Percentiles rank a stretch among this genome's conserved stretches.
Conservation (phyloP, 2,888 invertebrate genomes). For the Troides helena region DNA sequence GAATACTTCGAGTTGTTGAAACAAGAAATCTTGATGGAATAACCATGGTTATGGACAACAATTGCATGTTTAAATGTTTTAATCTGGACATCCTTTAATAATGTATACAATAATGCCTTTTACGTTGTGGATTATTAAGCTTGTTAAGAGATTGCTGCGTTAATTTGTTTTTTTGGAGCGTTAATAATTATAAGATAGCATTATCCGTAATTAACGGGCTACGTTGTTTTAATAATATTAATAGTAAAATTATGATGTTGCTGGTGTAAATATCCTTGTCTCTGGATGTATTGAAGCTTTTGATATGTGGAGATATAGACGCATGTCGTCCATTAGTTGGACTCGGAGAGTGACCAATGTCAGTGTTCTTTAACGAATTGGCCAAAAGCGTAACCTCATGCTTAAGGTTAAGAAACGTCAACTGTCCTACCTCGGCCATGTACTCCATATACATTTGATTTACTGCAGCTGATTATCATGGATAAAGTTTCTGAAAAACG, state of each 20-base stretch:
- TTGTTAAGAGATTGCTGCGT: conserved; percentile 9
- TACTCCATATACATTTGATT: no score
- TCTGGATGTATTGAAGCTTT: no score
- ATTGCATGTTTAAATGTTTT: conserved; percentile 26
- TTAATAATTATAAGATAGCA: conserved; percentile 4
- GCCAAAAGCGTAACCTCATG: no score
- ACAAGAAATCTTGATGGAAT: conserved; percentile 17
- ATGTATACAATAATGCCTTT: conserved; percentile 26
- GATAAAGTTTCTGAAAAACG: no score
- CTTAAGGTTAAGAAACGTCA: no score
- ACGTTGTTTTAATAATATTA: not conserved
- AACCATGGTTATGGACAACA: conserved; percentile 14
- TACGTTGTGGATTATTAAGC: conserved; percentile 20
- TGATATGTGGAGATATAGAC: no score
- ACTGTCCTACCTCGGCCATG: no score
- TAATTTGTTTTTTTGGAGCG: conserved; percentile 14
- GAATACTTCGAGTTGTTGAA: not conserved
- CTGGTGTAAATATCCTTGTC: no score
- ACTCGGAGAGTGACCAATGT: no score
- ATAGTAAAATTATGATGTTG: not conserved
- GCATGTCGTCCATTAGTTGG: no score
- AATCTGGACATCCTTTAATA: conserved; percentile 23
- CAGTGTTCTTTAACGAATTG: no score
- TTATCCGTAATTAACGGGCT: not conserved
- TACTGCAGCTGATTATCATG: no score